phyloP scores from a whole-genome alignment of 53 echinoderm and acorn worm species.

The Antedon mediterranea region DNA sequence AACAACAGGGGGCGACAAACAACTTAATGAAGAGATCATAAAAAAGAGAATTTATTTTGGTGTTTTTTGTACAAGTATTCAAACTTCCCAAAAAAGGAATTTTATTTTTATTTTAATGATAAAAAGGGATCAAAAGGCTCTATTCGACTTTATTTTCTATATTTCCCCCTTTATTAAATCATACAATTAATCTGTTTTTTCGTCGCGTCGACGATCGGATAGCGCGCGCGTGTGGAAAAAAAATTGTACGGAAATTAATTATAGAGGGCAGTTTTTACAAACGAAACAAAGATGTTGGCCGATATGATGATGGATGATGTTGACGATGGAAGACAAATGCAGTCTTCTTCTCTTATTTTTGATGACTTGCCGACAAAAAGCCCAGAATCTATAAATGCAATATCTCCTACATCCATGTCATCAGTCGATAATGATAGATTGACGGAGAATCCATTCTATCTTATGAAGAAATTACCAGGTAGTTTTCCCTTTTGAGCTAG shows the following conservation, averaged over 20 bases:
- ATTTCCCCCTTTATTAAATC: too few species aligned
- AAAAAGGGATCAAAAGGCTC: too few species aligned
- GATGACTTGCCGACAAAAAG: background rate
- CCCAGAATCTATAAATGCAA: background rate
- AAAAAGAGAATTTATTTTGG: too few species aligned
- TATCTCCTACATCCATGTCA: background rate
- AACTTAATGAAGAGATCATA: too few species aligned
- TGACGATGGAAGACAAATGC: background rate
- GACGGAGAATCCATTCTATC: background rate
- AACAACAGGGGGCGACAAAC: background rate
- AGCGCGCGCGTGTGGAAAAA: too few species aligned
- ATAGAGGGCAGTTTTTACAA: background rate
- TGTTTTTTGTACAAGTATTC: too few species aligned
- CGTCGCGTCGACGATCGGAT: too few species aligned
- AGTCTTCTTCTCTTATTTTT: background rate
- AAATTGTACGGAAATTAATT: background rate
- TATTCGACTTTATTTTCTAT: too few species aligned
- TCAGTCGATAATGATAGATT: background rate
- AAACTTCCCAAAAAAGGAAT: too few species aligned
- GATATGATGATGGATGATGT: background rate
- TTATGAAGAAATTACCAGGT: background rate
- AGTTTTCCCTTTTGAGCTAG: background rate
- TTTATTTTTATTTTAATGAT: too few species aligned
- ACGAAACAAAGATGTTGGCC: background rate
- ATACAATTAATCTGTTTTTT: too few species aligned